phyloP scores from a whole-genome alignment of 2,888 invertebrate genomes.

The Hemicrepidius hirtus region DNA sequence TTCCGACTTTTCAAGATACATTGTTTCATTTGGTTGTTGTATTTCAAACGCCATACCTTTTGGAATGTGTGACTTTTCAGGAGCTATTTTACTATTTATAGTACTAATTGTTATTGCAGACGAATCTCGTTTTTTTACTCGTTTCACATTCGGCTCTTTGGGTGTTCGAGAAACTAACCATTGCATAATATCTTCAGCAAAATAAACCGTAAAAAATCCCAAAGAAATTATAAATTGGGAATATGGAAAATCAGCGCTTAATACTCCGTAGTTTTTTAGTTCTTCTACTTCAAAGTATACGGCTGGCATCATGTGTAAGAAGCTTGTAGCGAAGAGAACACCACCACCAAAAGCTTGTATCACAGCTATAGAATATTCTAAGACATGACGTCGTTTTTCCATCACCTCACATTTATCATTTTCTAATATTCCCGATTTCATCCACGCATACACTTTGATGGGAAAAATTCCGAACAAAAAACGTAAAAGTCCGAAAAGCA shows the following conservation, averaged over 20 bases:
- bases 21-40: background rate
- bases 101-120: constrained; percentile 29
- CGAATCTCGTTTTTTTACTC: background rate
- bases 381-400: constrained; percentile 64
- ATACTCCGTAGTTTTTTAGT: constrained; percentile 76
- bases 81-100: constrained; percentile 50
- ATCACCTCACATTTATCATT: constrained; percentile 61
- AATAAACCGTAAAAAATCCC: constrained; percentile 83
- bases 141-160: constrained; percentile 50
- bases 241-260: constrained; percentile 69
- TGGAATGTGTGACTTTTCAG: constrained; percentile 19
- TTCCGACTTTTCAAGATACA: constrained; percentile 6
- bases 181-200: constrained; percentile 83
- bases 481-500: constrained; percentile 72
- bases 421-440: constrained; percentile 67
- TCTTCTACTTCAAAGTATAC: constrained; percentile 74
- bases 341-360: constrained; percentile 83
- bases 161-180: constrained; percentile 67
- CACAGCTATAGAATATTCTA: constrained; percentile 67
- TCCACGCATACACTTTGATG: constrained; percentile 70
- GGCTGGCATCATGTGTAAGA: constrained; percentile 89
- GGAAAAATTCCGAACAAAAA: constrained; percentile 74
- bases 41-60: constrained; percentile 36
- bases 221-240: constrained; percentile 78
- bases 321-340: constrained; percentile 83